Percentiles rank a stretch among this genome's conserved stretches.
phyloP scores from a whole-genome alignment of 1,140 invertebrate species.

The Belonocnema kinseyi region DNA sequence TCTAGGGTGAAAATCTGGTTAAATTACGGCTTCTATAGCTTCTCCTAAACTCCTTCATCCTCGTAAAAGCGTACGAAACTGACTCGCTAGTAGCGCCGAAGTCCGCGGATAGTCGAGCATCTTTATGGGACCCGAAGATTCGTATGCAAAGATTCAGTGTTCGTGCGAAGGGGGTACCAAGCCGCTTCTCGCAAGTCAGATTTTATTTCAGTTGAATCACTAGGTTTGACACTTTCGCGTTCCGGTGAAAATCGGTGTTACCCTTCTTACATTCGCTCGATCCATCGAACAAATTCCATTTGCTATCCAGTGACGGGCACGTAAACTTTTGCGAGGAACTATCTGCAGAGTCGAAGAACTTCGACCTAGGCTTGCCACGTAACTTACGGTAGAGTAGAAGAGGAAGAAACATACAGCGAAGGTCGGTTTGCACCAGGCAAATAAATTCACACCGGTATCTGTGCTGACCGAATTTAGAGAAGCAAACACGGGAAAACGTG shows the following conservation, averaged over 20 bases:
- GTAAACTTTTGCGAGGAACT: background rate
- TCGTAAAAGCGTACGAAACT: constrained; percentile 17
- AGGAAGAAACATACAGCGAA: constrained; percentile 19
- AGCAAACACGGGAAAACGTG: constrained; percentile 12
- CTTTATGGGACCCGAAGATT: background rate
- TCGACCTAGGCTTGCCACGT: background rate
- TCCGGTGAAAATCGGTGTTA: constrained; percentile 24
- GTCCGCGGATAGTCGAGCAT: constrained; percentile 18
- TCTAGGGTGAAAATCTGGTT: constrained; percentile 19
- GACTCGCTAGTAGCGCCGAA: constrained; percentile 2
- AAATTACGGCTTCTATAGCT: constrained; percentile 21
- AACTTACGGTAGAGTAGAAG: constrained; percentile 15
- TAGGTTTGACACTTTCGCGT: constrained; percentile 25
- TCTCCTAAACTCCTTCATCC: constrained; percentile 11
- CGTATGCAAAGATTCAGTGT: constrained; percentile 27
- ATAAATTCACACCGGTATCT: constrained; percentile 23
- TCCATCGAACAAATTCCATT: constrained; percentile 5
- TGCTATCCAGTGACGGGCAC: background rate
- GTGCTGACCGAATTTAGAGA: constrained; percentile 22
- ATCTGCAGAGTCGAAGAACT: constrained; percentile 15
- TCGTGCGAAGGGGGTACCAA: background rate
- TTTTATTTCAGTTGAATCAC: constrained; percentile 28
- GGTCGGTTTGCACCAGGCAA: constrained; percentile 20
- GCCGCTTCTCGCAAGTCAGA: constrained; percentile 19
- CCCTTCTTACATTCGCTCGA: background rate